Evolutionary conservation across 2,797 vertebrate genomes (phyloP).

Genomic region (Zonotrichia albicollis): DNA sequence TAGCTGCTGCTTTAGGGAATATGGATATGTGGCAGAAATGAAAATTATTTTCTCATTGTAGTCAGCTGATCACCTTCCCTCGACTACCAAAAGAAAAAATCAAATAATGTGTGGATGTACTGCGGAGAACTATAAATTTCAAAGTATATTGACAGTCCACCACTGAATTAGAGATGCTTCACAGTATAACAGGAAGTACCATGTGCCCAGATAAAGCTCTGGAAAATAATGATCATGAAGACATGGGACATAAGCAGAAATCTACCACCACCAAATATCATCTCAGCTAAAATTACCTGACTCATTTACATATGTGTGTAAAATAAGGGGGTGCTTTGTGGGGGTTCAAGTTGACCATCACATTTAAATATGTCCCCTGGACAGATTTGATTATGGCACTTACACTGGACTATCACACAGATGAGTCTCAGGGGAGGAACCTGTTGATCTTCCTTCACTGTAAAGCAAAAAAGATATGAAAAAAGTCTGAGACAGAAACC

Average conservation of each 20-base stretch:
- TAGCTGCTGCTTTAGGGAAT: background rate
- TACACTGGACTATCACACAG: conserved; percentile 73
- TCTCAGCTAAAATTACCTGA: background rate
- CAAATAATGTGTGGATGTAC: background rate
- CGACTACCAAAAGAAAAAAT: background rate
- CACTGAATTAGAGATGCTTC: background rate
- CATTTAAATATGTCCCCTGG: background rate
- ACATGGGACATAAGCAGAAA: background rate
- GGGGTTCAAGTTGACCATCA: background rate
- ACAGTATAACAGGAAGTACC: background rate
- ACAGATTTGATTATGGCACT: conserved; percentile 56
- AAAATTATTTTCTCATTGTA: background rate
- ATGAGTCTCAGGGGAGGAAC: conserved; percentile 62
- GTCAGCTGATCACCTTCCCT: background rate
- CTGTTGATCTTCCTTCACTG: conserved; percentile 72
- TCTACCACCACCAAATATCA: background rate
- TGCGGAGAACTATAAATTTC: background rate
- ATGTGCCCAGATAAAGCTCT: background rate
- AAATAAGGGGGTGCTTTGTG: background rate
- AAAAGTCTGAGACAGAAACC: background rate
- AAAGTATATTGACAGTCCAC: background rate
- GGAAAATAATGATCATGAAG: background rate
- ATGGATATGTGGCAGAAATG: background rate
- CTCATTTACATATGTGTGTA: background rate
- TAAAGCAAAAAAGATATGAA: conserved; percentile 16